Evolutionary conservation across 1,140 invertebrate genomes (phyloP).

Genomic region (Sminthurides bifidus): DNA sequence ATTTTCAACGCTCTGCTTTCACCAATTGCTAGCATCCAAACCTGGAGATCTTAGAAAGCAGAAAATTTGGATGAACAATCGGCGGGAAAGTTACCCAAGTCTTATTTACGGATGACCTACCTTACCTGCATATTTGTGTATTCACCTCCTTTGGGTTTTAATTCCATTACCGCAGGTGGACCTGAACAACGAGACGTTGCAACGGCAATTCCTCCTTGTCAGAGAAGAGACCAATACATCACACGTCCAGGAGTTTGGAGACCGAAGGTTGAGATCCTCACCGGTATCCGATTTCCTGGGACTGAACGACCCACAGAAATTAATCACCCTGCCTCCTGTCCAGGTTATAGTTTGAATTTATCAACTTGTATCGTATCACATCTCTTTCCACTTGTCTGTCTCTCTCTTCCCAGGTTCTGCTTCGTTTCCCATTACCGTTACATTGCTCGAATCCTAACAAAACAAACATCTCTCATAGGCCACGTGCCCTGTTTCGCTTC

Average conservation of each 20-base stretch:
- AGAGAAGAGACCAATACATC: conserved; percentile 48
- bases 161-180: conserved; percentile 39
- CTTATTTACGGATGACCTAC: neutral
- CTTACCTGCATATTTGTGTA: neutral
- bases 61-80: neutral
- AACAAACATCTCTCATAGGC: no score
- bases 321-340: conserved; percentile 12
- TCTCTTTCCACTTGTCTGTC: no score
- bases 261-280: conserved; percentile 38
- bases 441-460: no score
- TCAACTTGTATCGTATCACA: no score
- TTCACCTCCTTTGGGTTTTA: neutral
- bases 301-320: conserved; percentile 9
- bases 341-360: conserved; percentile 18
- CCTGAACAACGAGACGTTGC: conserved; percentile 42
- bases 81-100: neutral
- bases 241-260: conserved; percentile 49
- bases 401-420: no score
- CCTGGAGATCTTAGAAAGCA: no score
- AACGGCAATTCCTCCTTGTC: conserved; percentile 46
- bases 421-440: no score
- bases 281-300: conserved; percentile 40
- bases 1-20: no score
- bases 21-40: no score
- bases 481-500: no score